phyloP scores from a whole-genome alignment of 1,140 invertebrate genomes.

The Conus ventricosus region DNA sequence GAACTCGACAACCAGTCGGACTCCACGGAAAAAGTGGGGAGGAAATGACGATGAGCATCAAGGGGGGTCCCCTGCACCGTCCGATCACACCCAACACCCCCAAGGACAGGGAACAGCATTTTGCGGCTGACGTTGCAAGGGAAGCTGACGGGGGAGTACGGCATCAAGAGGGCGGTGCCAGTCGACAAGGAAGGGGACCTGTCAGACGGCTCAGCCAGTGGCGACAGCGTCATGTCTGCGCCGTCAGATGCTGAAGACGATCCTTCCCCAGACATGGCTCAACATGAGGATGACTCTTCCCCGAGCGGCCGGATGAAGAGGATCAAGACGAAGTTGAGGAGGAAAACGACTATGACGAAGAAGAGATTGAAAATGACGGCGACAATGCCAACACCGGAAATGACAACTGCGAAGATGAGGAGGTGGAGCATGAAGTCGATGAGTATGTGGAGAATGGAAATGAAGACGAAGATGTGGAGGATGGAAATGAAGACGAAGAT shows the following conservation, averaged over 20 bases:
- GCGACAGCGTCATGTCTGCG: neutral
- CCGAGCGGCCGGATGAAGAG: neutral
- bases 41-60: neutral
- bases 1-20: conserved; percentile 20
- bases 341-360: neutral
- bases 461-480: no score
- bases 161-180: conserved; percentile 11
- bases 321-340: neutral
- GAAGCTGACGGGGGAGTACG: conserved; percentile 3
- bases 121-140: conserved; percentile 24
- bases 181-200: neutral
- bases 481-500: neutral
- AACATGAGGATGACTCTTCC: neutral
- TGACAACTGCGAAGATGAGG: neutral
- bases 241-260: neutral
- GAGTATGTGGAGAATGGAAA: conserved; percentile 9
- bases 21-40: conserved; percentile 16
- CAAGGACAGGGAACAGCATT: neutral
- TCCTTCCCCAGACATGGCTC: no score
- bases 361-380: neutral
- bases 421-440: neutral
- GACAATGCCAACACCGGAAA: neutral
- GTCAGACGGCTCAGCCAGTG: neutral
- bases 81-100: neutral
- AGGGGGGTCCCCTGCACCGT: neutral